Percentiles rank a stretch among this genome's conserved stretches.
Evolutionary conservation across 2,797 vertebrate genomes (phyloP).

Genomic region (Acrossocheilus wenchowensis): DNA sequence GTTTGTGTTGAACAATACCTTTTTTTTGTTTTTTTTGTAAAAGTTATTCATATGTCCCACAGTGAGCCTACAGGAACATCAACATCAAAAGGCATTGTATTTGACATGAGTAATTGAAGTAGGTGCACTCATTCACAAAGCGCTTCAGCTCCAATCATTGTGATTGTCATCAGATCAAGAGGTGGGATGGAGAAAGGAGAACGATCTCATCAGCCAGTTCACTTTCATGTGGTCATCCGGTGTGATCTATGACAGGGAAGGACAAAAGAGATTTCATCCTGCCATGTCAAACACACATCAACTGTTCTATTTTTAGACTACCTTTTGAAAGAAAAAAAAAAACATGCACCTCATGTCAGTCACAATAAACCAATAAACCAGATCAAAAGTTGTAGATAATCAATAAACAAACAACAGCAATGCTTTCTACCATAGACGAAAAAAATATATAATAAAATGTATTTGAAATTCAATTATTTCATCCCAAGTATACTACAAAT

Average conservation of each 20-base stretch:
- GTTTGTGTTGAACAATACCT: not conserved
- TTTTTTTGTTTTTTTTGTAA: not conserved
- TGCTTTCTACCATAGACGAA: not conserved
- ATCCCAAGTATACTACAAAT: too few relatives aligned
- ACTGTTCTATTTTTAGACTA: constrained; percentile 22
- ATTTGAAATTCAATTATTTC: too few relatives aligned
- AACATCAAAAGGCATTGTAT: constrained; percentile 61
- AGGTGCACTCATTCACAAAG: constrained; percentile 37
- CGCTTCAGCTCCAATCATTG: constrained; percentile 31
- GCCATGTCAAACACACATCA: not conserved
- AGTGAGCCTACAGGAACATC: constrained; percentile 54
- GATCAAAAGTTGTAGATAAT: not conserved
- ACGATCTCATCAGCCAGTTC: constrained; percentile 17
- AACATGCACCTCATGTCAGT: not conserved
- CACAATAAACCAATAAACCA: not conserved
- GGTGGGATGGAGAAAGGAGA: constrained; percentile 30
- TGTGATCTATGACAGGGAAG: constrained; percentile 28
- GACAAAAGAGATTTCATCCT: constrained; percentile 18
- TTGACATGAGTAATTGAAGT: constrained; percentile 58
- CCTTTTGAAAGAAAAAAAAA: not conserved
- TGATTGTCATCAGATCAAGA: constrained; percentile 45
- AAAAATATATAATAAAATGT: not conserved
- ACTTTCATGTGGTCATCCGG: constrained; percentile 4
- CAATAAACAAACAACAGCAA: not conserved
- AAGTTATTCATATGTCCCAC: not conserved